These are phyloP conservation scores for Cheilosia urbana DNA, from an alignment of 2,888 invertebrate species.

Conservation along the genomic window DNA sequence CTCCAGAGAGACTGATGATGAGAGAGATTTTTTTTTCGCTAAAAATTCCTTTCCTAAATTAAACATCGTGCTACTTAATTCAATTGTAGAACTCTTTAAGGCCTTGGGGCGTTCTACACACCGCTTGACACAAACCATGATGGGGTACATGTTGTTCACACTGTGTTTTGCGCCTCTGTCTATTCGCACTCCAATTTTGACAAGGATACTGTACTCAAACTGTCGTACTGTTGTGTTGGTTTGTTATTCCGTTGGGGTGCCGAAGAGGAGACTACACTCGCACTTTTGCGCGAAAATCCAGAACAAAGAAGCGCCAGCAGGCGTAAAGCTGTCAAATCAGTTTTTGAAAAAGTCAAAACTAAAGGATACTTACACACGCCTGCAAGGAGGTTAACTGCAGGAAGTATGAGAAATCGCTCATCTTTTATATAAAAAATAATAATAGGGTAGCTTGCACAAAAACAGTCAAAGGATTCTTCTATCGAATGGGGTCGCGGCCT, in stretches of 20 bases:
- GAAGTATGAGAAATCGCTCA: slow-evolving; percentile 62
- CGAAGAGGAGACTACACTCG: neutral
- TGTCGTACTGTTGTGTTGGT: neutral
- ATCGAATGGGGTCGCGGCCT: slow-evolving; percentile 71
- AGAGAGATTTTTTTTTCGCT: neutral
- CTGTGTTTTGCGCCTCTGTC: slow-evolving; percentile 13
- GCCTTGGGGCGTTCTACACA: slow-evolving; percentile 38
- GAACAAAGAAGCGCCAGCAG: slow-evolving; percentile 55
- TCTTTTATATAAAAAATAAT: slow-evolving; percentile 40
- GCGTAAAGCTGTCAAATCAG: slow-evolving; percentile 65
- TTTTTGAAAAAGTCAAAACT: slow-evolving; percentile 53
- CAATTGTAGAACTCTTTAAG: slow-evolving; percentile 53
- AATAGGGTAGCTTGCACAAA: neutral
- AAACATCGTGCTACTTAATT: slow-evolving; percentile 52
- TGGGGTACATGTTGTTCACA: slow-evolving; percentile 39
- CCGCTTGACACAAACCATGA: slow-evolving; percentile 46
- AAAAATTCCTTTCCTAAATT: slow-evolving; percentile 42
- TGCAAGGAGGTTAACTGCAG: slow-evolving; percentile 61
- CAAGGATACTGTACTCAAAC: slow-evolving; percentile 15
- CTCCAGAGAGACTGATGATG: neutral
- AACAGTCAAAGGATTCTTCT: slow-evolving; percentile 48
- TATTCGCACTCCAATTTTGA: slow-evolving; percentile 55
- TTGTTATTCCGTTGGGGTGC: neutral
- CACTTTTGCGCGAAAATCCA: slow-evolving; percentile 31
- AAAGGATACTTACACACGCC: slow-evolving; percentile 46